Evolutionary conservation across 2,113 vertebrate genomes (phyloP).

Genomic region (Edolisoma coerulescens): DNA sequence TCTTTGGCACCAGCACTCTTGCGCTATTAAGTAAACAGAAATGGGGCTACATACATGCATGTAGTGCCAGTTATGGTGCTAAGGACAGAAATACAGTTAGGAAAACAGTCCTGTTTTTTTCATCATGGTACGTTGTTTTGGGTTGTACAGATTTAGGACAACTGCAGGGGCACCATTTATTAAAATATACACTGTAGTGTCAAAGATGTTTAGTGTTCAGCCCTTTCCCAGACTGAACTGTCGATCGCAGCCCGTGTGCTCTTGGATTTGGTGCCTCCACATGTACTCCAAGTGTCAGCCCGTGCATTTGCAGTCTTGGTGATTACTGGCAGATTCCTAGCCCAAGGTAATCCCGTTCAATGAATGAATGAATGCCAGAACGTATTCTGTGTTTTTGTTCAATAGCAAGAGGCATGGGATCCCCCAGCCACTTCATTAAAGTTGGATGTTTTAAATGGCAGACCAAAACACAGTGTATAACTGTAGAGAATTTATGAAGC

Average conservation of each 20-base stretch:
- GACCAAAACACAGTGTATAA: background rate
- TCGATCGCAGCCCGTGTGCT: background rate
- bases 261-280: background rate
- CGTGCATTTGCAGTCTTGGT: background rate
- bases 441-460: background rate
- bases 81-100: background rate
- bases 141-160: background rate
- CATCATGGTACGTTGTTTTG: background rate
- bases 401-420: background rate
- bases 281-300: background rate
- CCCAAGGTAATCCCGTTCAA: background rate
- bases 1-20: background rate
- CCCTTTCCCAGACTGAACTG: background rate
- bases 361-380: background rate
- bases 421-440: background rate
- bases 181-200: background rate
- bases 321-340: background rate
- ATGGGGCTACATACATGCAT: background rate
- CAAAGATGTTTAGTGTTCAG: background rate
- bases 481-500: background rate
- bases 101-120: background rate
- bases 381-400: background rate
- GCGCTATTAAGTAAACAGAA: background rate
- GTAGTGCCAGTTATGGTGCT: background rate
- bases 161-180: background rate